Evolutionary conservation across 2,113 vertebrate species (phyloP), one percentile per base, ranked within the genome.

Genomic region (Hemichromis elongatus): DNA sequence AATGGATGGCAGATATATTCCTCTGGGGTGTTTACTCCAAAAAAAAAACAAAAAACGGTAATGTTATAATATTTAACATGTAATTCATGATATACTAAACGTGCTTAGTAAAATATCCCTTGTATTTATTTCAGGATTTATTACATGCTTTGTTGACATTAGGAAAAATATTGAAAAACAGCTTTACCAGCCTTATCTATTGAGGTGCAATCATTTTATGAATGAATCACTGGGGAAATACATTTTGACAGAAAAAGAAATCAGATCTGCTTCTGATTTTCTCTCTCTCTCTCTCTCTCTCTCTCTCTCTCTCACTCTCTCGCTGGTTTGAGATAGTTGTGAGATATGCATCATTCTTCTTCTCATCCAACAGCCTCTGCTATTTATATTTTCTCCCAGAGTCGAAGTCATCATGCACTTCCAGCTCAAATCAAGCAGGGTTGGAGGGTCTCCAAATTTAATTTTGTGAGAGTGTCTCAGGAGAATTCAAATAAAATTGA

Each of bases 331-430:
- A 35, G 33, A 73, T 53, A 59, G 12, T 28, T 73, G 55, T 16
- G 12, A 84, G 19, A 53, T 88, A 63, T 56, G 68, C 47, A 40
- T 79, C 59, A 73, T 68, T 59, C 37, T 73, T 81, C 54, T 50
- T 77, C 75, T n/a, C 68, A 56, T 61, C 7, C 24, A 77, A 63
- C 59, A 79, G 26, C 35, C 21, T 86, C 26, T 37, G 14, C 40
- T 85, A 40, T 85, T 87, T 73, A 30, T 80, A 40, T 89, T 77
- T 83, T 50, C 28, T 77, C 54, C 50, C 35, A 59, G 37, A 89
- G 19, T 10, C 53, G 14, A 81, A 68, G n/a, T 85, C 40, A 82
- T 82, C 73, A 47, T 40, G 47, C 33, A 68, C 52, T 86, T 77
- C 30, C 55, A 21, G 53, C 61, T 80, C 28, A 68, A 66, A 73